phyloP scores from a whole-genome alignment of 2,888 invertebrate genomes.

The Scaptomyza reducta region DNA sequence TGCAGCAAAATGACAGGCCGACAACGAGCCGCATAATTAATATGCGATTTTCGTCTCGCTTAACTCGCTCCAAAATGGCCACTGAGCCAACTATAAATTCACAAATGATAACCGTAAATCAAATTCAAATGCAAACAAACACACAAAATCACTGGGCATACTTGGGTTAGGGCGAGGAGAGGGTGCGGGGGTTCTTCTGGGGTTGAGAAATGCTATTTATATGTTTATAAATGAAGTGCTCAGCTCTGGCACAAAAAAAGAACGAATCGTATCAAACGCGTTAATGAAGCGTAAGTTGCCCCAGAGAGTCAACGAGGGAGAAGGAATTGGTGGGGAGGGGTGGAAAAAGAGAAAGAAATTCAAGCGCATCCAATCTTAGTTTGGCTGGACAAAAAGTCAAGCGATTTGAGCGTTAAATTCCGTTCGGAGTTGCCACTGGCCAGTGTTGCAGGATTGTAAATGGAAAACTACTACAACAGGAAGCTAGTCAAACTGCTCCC shows the following conservation, averaged over 20 bases:
- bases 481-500: constrained; percentile 27
- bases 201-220: background rate
- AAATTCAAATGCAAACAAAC: constrained; percentile 59
- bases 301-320: background rate
- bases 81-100: constrained; percentile 63
- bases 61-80: constrained; percentile 47
- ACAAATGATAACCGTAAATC: constrained; percentile 69
- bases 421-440: constrained; percentile 28
- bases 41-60: constrained; percentile 61
- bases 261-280: constrained; percentile 65
- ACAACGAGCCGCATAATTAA: constrained; percentile 68
- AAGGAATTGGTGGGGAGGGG: background rate
- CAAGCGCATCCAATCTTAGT: constrained; percentile 4
- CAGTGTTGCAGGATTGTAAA: background rate
- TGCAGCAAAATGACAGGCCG: constrained; percentile 50
- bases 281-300: constrained; percentile 66
- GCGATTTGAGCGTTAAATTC: constrained; percentile 75
- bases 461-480: constrained; percentile 16
- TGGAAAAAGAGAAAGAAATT: too few relatives aligned
- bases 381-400: constrained; percentile 60
- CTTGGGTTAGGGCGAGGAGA: too few relatives aligned
- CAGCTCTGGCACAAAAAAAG: constrained; percentile 4
- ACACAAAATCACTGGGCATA: background rate
- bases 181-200: too few relatives aligned
- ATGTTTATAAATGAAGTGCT: constrained; percentile 51